Evolutionary conservation across 2,888 invertebrate genomes (phyloP).

Genomic region (Parasteatoda lunata): DNA sequence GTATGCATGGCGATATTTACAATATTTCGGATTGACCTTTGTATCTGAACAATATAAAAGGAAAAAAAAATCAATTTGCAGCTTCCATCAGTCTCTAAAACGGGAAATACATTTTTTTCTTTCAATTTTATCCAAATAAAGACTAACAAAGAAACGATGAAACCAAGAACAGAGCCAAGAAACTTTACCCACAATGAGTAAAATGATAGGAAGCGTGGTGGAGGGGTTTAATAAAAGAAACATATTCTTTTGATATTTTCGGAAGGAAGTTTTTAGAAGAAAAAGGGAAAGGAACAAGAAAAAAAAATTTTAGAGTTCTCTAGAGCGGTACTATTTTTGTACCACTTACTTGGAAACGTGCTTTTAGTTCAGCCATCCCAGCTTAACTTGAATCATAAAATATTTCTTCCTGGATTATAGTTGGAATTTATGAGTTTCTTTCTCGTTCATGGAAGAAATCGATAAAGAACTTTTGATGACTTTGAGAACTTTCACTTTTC

Average conservation of each 20-base stretch:
- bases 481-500: neutral
- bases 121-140: no score
- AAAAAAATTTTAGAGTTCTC: constrained; percentile 14
- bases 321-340: constrained; percentile 39
- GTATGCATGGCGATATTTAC: no score
- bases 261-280: neutral
- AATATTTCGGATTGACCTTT: no score
- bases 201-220: no score
- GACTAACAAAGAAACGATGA: no score
- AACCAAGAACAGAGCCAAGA: no score
- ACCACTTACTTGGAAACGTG: constrained; percentile 44
- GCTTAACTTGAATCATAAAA: constrained; percentile 42
- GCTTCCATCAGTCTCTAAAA: no score
- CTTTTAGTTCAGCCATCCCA: constrained; percentile 33
- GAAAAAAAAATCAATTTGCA: no score
- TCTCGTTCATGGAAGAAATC: constrained; percentile 1
- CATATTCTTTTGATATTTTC: constrained; percentile 23
- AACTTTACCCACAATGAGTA: no score
- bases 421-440: constrained; percentile 28
- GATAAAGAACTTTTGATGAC: constrained; percentile 21
- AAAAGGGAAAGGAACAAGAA: neutral
- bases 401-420: constrained; percentile 47
- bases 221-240: constrained; percentile 34
- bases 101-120: no score
- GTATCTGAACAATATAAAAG: no score